These are phyloP conservation scores for Drosophila lutescens DNA, from an alignment of 2,888 invertebrate genomes.

Conservation along the genomic window DNA sequence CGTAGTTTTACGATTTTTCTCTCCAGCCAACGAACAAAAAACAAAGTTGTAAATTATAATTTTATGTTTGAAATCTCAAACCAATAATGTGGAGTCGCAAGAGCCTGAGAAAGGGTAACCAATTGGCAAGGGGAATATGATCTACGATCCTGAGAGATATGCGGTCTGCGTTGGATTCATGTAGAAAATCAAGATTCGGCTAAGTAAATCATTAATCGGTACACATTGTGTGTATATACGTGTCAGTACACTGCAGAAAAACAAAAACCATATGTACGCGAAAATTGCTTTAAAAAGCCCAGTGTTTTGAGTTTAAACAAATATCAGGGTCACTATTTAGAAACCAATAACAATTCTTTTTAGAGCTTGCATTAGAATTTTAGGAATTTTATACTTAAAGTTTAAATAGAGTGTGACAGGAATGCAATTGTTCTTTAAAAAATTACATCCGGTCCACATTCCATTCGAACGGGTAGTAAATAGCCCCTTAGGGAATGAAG, in stretches of 20 bases:
- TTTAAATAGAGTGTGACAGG: too few relatives aligned
- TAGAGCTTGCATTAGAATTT: too few relatives aligned
- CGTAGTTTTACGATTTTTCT: constrained; percentile 71
- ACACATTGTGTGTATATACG: background rate
- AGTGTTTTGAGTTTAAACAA: too few relatives aligned
- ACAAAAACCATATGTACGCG: background rate
- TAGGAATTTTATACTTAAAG: too few relatives aligned
- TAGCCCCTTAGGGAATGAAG: too few relatives aligned
- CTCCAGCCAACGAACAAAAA: constrained; percentile 51
- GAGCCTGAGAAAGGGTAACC: constrained; percentile 34
- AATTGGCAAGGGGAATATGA: constrained; percentile 27
- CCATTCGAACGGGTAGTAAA: too few relatives aligned
- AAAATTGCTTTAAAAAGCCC: too few relatives aligned
- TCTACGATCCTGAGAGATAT: constrained; percentile 17
- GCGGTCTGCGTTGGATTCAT: background rate
- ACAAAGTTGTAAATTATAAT: constrained; percentile 82
- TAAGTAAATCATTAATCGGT: constrained; percentile 14
- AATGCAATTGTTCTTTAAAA: too few relatives aligned
- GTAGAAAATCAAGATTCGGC: constrained; percentile 8
- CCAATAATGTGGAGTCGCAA: constrained; percentile 49
- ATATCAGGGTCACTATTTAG: too few relatives aligned
- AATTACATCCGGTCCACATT: too few relatives aligned
- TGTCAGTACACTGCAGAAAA: background rate
- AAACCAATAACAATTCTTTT: too few relatives aligned
- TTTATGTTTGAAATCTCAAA: constrained; percentile 74